Base-by-base conservation (phyloP, 2,113 vertebrate genomes). In the Tachysurus vachellii region DNA sequence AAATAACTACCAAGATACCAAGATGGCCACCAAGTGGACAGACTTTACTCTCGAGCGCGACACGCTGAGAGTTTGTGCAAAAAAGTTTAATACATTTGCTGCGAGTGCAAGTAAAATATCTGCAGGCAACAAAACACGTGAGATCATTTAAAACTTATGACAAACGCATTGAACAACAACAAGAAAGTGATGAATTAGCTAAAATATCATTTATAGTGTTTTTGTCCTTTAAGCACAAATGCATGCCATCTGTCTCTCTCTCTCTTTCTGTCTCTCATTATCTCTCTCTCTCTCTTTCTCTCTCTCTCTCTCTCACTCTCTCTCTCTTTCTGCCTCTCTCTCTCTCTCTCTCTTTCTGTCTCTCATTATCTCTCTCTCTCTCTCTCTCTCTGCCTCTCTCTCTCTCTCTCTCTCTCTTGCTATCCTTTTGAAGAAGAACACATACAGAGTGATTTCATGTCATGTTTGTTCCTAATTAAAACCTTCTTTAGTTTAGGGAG, bases 401-500 rank as follows among this genome's bases (percentile, higher is more conserved):
- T 80, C 42, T 71, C 17, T 84, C 87, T 85, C 10, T 36, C 26
- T 13, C 56, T 28, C 62, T 82, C 79, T 66, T 23, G 44, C 44
- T 75, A n/a, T 50, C 36, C 56, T 61, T 47, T 70, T 87, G 77
- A 89, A 36, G 36, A 28, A 28, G 26, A 77, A 76, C 12, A 9
- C 47, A 77, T 50, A n/a, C 13, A 28, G 14, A 53, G 47, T 77
- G 47, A 77, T 53, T 77, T 47, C 77, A 8, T 90, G 87, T 47
- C 77, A 8, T 90, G 87, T 92, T 91, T 84, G 85, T 83, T 83
- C 84, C 53, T 93, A 91, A 93, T 93, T 79, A 83, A 90, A 92
- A 93, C 90, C 88, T 80, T 70, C 80, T 71, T 84, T 80, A 76
- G 68, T 84, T 88, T 79, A n/a, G 4, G 14, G 47, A 50, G 28